A percentile compares a stretch with the other conserved stretches of the same genome.
phyloP scores from a whole-genome alignment of 2,113 vertebrate genomes.

The Cyphomyrus plagiostoma region DNA sequence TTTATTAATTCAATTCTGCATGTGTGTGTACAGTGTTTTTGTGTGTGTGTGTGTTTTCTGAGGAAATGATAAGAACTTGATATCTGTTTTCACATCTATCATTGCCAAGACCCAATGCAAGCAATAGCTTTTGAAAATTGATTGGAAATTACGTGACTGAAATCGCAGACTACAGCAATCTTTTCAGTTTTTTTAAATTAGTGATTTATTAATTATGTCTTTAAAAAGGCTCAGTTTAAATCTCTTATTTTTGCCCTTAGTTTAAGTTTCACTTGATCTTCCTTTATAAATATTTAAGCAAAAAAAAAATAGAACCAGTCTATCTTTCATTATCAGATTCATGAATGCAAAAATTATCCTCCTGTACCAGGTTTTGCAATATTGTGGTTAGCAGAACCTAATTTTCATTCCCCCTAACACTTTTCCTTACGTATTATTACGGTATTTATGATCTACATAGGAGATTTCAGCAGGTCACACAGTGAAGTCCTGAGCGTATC shows the following conservation, averaged over 20 bases:
- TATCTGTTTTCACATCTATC: not conserved
- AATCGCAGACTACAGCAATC: not conserved
- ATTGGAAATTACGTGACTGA: not conserved
- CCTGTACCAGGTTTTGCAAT: not conserved
- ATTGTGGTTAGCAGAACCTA: not conserved
- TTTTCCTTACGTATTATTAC: not conserved
- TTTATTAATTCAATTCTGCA: not conserved
- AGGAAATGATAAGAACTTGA: not conserved
- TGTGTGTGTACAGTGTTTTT: not conserved
- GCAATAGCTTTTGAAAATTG: not conserved
- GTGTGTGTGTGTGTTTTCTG: not conserved
- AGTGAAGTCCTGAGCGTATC: not conserved
- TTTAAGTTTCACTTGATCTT: not conserved
- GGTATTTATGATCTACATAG: not conserved
- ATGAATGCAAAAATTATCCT: not conserved
- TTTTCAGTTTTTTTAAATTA: not conserved
- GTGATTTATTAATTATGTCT: not conserved
- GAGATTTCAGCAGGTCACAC: not conserved
- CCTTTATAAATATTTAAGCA: not conserved
- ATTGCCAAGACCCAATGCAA: not conserved
- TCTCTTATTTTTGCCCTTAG: not conserved
- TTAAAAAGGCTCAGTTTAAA: not conserved
- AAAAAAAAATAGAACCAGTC: not conserved
- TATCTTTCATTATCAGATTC: not conserved
- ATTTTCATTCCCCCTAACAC: not conserved